Evolutionary conservation across 2,113 vertebrate genomes (phyloP), one percentile per base, ranked within the genome.

Genomic region (Pseudorasbora parva): DNA sequence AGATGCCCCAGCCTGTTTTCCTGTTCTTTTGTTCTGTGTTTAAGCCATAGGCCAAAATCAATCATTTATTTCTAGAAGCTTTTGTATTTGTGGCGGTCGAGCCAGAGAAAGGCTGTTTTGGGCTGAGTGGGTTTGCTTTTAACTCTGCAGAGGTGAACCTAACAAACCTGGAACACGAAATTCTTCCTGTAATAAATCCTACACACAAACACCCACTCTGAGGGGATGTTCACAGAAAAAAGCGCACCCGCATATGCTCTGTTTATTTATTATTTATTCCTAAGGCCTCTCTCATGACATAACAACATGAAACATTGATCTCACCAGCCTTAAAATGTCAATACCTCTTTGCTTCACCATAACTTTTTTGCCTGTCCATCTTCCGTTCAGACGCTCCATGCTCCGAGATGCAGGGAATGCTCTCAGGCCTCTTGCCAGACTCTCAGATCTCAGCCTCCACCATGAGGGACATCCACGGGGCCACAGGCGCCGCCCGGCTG

Each of bases 401-500:
- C 88, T 99, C 97, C 43, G 96, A 94, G 92, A 95, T 98, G 91
- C 94, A 99, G 79, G 98, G 98, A 54, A 97, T 99, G 98, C 92
- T 99, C 85, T 99, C 98, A 0, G 98, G 98, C 10, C 94, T 97
- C 69, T 95, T 99, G 12, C 92, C 97, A 0, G 98, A 99, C 87
- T 93, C 97, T 0, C 97, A 98, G 93, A 97, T 99, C 91, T 96
- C 96, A 0, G 96, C 97, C 2, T 99, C 98, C 45, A 99, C 98
- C 74, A 95, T 95, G 88, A 93, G 97, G 77, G 96, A 98, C 88
- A 97, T 98, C 57, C 97, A 98, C 72, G 98, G 97, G 94, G 96
- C 95, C 77, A 95, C 97, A 88, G 96, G 97, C 2, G 93, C 95
- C 0, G 97, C 98, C 41, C 95, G 98, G 49, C 93, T 99, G 84